Base-by-base conservation (phyloP, 2,113 vertebrate species). In the Tricholaema leucomelas region DNA sequence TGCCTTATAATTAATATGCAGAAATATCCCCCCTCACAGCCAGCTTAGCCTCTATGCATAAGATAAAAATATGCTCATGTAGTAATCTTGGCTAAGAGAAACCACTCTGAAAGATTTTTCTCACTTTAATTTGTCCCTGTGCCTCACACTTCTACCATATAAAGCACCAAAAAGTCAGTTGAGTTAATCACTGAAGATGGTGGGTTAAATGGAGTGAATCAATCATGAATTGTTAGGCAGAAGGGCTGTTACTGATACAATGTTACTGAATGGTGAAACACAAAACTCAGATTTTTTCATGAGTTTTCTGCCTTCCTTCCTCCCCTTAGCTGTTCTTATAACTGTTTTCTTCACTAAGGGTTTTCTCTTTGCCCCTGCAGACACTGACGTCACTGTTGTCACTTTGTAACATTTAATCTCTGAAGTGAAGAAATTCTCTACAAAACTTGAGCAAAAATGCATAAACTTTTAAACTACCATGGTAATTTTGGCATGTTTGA, bases 1-100 rank as follows among this genome's bases (percentile, higher is more conserved):
- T 88, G 64, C 50, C 42, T 78, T 78, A 60, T 91, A 94, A 95
- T 96, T 94, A 94, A 77, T 18, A 18, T 44, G 69, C 31, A 85
- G 83, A 92, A 87, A 91, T 91, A 84, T 54, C 18, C 55, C 67
- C 74, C 46, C 71, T 94, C 36, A 23, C 17, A 73, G 33, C 52
- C 72, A 81, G 59, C 27, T 82, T 33, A 52, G 36, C 72, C 23
- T 48, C 30, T 69, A 30, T 10, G 36, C 27, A 28, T 38, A 38
- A 46, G 50, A 63, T 82, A 50, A 88, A 75, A 85, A 44, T 18
- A 44, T 6, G 21, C 78, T 55, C 61, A 20, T 20, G 38, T 79
- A 56, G 58, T 20, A 73, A 56, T 72, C 87, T 56, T 48, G 48
- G 77, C 33, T 48, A 86, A 65, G 3, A 59, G 54, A 78, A 93